Base-by-base conservation (phyloP, 2,888 invertebrate species). In the Arctia plantaginis region DNA sequence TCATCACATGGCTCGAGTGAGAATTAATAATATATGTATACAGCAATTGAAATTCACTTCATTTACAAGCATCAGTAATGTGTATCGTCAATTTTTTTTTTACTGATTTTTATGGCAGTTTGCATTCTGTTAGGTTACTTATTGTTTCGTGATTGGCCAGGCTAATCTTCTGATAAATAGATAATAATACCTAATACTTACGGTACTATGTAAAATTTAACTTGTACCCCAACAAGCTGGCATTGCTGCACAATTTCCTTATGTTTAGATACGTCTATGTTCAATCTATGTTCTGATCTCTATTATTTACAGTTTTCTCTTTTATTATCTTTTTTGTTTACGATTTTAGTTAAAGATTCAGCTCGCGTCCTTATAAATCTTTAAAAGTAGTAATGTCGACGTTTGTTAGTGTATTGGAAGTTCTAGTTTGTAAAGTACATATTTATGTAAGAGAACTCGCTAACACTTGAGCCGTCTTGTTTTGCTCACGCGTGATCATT, bases 401-500 rank as follows among this genome's bases (percentile, higher is more conserved):
- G 51, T 76, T 68, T 71, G 73, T 55, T 75, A 80, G 76, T 66
- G 73, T 74, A 72, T 79, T 74, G 76, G 68, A 77, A 73, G 74
- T 77, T 82, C 69, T 82, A 77, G 71, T 62, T 79, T 80, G 75
- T 75, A 78, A 84, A 85, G 84, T 85, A 85, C 84, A 84, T 84
- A 69, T 72, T 78, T 83, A 80, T 82, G 75, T 85, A 81, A 81
- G 82, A 77, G 70, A 70, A 76, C 75, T 74, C 66, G 33, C 81
- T 83, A 83, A 80, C 80, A 77, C 79, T 73, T 76, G 85, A 85
- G 85, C 86, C 81, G 85, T 80, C 51, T 78, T 77, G 76, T 70
- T 59, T 71, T 71, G 70, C 77, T 76, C 70, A 73, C 70, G 68
- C 76, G 72, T 74, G 69, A 75, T 69, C 35, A 27, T 66, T 77